These are phyloP conservation scores for Heterodera filipjevi DNA, from an alignment of 2,888 invertebrate species.

Conservation along the genomic window DNA sequence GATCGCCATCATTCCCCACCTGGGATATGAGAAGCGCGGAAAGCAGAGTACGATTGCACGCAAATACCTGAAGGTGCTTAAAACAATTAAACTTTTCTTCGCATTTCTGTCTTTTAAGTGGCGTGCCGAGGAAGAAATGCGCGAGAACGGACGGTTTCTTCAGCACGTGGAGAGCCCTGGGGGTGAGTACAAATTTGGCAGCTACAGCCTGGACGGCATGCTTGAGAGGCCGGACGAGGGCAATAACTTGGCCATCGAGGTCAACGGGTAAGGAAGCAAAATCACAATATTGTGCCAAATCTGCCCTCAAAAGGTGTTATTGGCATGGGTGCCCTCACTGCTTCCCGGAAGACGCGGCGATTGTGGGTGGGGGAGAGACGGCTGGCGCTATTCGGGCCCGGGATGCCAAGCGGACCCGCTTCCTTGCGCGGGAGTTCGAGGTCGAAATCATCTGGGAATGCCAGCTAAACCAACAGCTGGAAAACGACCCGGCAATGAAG, in stretches of 20 bases:
- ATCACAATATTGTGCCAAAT: not conserved
- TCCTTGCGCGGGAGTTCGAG: not conserved
- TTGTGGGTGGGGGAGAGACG: not conserved
- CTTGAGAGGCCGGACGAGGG: not conserved
- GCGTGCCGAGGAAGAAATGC: not conserved
- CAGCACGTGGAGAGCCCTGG: not conserved
- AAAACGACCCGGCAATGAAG: not conserved
- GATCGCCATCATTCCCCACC: not conserved
- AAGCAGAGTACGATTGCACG: not conserved
- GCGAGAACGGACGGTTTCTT: not conserved
- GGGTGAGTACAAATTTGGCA: slow-evolving; percentile 17
- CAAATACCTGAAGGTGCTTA: not conserved
- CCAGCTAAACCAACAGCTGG: not conserved
- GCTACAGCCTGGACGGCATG: slow-evolving; percentile 20
- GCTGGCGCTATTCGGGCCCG: not conserved
- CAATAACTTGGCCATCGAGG: not conserved
- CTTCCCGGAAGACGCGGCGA: not conserved
- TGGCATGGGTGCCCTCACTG: slow-evolving; percentile 6
- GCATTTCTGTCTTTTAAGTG: no score
- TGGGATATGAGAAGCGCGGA: not conserved
- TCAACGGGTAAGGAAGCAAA: not conserved
- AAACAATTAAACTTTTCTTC: no score
- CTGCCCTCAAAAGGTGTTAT: not conserved
- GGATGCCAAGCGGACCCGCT: not conserved
- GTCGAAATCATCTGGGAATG: slow-evolving; percentile 9